Evolutionary conservation across 2,113 vertebrate species (phyloP).

Genomic region (Arizona elegans): DNA sequence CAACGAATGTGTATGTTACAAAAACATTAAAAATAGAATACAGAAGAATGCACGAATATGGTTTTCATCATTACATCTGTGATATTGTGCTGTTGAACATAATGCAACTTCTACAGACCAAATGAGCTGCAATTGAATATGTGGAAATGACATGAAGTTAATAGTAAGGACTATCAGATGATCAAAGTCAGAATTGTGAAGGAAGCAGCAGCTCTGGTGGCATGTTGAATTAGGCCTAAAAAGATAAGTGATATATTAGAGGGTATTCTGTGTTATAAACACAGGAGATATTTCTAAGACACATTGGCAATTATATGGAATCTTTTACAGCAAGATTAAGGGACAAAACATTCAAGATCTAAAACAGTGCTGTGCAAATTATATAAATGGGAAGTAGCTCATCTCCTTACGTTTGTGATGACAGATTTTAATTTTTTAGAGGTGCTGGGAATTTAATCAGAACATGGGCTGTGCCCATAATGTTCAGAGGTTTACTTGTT

Average conservation of each 20-base stretch:
- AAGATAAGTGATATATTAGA: neutral
- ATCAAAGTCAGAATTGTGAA: neutral
- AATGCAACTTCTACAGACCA: too few species aligned
- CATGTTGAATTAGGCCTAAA: neutral
- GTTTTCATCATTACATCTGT: neutral
- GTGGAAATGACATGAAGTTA: neutral
- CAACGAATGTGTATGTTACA: neutral
- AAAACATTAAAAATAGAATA: neutral
- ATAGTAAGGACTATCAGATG: neutral
- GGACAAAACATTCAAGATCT: neutral
- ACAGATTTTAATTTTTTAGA: neutral
- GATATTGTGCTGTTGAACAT: neutral
- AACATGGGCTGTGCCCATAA: neutral
- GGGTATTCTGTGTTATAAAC: neutral
- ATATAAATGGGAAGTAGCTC: neutral
- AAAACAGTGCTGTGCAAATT: neutral
- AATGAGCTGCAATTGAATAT: neutral
- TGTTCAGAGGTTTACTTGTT: neutral
- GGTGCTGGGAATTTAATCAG: fast-evolving
- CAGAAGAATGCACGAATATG: neutral
- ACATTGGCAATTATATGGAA: neutral
- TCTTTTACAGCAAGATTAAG: neutral
- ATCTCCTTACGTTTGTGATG: neutral
- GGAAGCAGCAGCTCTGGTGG: neutral
- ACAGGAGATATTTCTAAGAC: neutral